phyloP scores from a whole-genome alignment of 2,113 vertebrate genomes.

The Choloepus hoffmanni region DNA sequence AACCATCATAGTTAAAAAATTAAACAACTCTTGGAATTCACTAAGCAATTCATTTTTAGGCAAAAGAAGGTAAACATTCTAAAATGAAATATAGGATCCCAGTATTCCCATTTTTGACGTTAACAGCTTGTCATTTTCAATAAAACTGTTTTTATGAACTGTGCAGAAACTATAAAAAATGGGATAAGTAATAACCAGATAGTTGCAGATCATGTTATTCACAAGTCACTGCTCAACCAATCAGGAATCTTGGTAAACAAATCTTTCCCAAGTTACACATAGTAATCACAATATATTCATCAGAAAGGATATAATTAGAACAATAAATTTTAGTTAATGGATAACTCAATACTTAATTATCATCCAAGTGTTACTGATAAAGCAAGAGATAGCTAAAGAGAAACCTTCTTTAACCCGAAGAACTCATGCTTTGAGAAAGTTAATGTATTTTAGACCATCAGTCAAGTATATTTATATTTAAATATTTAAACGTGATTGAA shows the following conservation, averaged over 20 bases:
- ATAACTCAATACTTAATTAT: conserved; percentile 51
- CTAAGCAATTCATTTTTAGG: not conserved
- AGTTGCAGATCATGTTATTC: not conserved
- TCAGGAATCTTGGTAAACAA: not conserved
- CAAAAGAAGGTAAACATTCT: conserved; percentile 43
- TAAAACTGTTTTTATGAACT: not conserved
- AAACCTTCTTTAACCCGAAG: conserved; percentile 28
- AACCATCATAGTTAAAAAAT: conserved; percentile 10
- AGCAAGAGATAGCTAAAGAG: conserved; percentile 27
- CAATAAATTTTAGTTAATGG: conserved; percentile 49
- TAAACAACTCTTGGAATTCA: not conserved
- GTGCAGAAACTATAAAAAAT: not conserved
- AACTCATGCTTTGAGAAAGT: not conserved
- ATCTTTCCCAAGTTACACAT: not conserved
- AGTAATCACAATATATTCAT: conserved; percentile 18
- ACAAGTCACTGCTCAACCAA: not conserved
- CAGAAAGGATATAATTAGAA: not conserved
- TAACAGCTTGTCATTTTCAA: not conserved
- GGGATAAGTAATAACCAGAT: not conserved
- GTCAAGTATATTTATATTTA: conserved; percentile 5
- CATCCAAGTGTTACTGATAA: conserved; percentile 9
- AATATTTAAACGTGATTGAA: not conserved
- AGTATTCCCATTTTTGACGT: not conserved
- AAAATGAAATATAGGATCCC: conserved; percentile 27
- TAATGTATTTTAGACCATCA: not conserved